A percentile compares a stretch with the other conserved stretches of the same genome.
Evolutionary conservation across 30 jellyfish, hydroid and myxozoan genomes (phyloP).

Genomic region (Aurelia coerulea): DNA sequence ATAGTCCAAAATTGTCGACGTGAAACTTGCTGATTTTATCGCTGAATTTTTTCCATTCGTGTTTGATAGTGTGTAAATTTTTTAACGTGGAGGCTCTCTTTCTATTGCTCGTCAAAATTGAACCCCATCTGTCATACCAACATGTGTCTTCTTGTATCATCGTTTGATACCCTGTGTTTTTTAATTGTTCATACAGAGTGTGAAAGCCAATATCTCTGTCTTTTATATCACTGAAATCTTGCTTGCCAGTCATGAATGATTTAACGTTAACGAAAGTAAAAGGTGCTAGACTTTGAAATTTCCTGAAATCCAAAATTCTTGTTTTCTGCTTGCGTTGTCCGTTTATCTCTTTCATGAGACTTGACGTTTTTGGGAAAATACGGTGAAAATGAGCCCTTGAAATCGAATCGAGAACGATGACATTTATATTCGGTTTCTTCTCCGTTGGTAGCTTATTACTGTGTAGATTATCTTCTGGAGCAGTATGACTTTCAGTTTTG

Average conservation of each 20-base stretch:
- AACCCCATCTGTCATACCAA: conserved; percentile 94
- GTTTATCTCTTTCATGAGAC: conserved; percentile 37
- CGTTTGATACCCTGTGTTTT: conserved; percentile 61
- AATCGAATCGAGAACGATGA: conserved; percentile 81
- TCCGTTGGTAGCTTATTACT: background rate
- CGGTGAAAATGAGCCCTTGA: conserved; percentile 89
- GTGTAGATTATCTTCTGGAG: background rate
- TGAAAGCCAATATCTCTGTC: conserved; percentile 68
- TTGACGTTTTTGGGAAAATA: conserved; percentile 65
- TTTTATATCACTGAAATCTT: conserved; percentile 29
- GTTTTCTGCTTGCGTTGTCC: background rate
- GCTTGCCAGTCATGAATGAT: conserved; percentile 85
- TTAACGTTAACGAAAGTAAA: conserved; percentile 85
- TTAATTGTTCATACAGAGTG: conserved; percentile 36
- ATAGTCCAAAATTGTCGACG: conserved; percentile 66
- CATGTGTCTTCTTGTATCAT: conserved; percentile 92
- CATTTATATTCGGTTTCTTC: conserved; percentile 64
- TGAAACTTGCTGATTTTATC: conserved; percentile 1
- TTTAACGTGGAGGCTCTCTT: conserved; percentile 31
- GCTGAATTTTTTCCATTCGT: conserved; percentile 58
- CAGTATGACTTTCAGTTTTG: background rate
- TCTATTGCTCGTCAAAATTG: conserved; percentile 76
- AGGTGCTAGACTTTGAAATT: conserved; percentile 89
- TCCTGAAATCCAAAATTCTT: conserved; percentile 56
- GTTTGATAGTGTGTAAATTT: background rate